Percentiles rank a stretch among this genome's conserved stretches.
phyloP scores from a whole-genome alignment of 2,113 vertebrate genomes.

The Antechinus stuartii region DNA sequence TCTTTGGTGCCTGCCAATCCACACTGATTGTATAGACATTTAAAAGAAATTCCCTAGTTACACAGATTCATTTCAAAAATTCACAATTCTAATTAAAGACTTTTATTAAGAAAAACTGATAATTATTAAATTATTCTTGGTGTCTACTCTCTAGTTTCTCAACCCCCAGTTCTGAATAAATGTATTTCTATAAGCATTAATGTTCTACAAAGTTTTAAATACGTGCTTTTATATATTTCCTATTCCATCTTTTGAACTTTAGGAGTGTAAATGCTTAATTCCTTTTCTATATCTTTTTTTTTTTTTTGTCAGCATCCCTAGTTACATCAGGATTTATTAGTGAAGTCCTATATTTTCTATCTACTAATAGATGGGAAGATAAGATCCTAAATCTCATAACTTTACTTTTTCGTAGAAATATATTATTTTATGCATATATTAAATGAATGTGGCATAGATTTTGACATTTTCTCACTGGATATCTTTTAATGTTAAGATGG shows the following conservation, averaged over 20 bases:
- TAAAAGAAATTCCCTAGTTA: background rate
- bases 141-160: background rate
- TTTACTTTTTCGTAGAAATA: background rate
- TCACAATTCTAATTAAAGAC: slow-evolving; percentile 18
- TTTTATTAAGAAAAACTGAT: slow-evolving; percentile 6
- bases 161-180: background rate
- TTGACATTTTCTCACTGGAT: background rate
- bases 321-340: background rate
- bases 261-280: background rate
- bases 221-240: background rate
- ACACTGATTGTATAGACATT: background rate
- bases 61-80: background rate
- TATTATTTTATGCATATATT: background rate
- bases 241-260: background rate
- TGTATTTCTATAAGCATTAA: background rate
- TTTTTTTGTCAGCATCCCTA: background rate
- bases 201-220: background rate
- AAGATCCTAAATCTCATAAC: background rate
- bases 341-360: background rate
- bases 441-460: background rate
- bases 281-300: background rate
- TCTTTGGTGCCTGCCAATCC: background rate
- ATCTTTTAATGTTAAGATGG: background rate
- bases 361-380: background rate
- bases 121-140: slow-evolving; percentile 7